phyloP scores from a whole-genome alignment of 2,797 vertebrate species.

The Rhincodon typus region DNA sequence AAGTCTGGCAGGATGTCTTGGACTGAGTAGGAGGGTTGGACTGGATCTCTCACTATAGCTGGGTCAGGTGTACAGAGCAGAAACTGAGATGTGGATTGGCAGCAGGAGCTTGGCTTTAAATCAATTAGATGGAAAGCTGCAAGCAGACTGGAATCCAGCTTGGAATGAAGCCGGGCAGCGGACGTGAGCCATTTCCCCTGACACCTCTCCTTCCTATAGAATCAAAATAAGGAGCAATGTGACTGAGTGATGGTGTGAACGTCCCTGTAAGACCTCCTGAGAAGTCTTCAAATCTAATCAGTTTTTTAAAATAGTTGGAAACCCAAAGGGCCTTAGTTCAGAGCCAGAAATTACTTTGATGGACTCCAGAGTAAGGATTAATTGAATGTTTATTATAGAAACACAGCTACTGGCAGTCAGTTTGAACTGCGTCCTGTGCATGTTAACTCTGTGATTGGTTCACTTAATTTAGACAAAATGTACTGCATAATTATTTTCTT shows the following conservation, averaged over 20 bases:
- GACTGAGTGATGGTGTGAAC: background rate
- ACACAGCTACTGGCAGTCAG: background rate
- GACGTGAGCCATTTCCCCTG: background rate
- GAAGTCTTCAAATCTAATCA: background rate
- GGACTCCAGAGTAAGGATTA: background rate
- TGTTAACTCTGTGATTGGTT: background rate
- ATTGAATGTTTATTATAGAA: background rate
- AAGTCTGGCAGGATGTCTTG: background rate
- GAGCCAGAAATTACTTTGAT: background rate
- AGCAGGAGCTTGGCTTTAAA: background rate
- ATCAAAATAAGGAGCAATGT: background rate
- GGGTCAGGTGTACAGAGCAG: background rate
- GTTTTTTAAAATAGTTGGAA: background rate
- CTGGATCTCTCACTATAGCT: background rate
- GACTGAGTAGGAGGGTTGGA: background rate
- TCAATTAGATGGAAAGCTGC: background rate
- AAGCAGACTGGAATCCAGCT: background rate
- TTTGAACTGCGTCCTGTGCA: background rate
- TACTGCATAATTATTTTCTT: conserved; percentile 3
- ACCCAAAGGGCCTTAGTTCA: background rate
- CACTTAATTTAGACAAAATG: background rate
- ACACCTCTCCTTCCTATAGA: background rate
- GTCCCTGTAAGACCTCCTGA: background rate
- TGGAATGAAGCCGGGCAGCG: background rate
- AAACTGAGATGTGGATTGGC: background rate